phyloP scores from a whole-genome alignment of 2,113 vertebrate species.

The Alces alces region DNA sequence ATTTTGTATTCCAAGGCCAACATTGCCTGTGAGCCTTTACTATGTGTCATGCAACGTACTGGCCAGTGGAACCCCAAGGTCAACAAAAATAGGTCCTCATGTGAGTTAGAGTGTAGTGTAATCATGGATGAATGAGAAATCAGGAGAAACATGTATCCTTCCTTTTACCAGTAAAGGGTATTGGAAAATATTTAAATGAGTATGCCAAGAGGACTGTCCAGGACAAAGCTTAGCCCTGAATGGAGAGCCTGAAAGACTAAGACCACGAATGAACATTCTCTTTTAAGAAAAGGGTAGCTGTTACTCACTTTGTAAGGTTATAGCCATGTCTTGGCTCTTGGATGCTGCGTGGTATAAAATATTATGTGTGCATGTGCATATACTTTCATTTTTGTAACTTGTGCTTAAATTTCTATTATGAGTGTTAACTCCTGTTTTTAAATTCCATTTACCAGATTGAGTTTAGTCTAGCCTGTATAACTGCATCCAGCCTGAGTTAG shows the following conservation, averaged over 20 bases:
- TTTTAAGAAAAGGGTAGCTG: neutral
- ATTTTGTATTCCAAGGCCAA: neutral
- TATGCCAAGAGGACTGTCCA: neutral
- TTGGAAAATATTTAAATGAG: neutral
- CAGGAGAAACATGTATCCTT: neutral
- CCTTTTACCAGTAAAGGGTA: neutral
- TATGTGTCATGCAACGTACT: neutral
- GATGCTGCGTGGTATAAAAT: neutral
- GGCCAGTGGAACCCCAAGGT: neutral
- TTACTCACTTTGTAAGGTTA: neutral
- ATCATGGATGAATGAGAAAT: neutral
- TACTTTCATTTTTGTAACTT: neutral
- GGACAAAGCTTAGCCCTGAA: neutral
- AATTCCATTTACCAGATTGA: neutral
- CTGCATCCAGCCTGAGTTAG: neutral
- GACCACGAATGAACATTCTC: neutral
- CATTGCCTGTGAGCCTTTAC: neutral
- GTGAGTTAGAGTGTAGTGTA: neutral
- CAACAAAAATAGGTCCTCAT: neutral
- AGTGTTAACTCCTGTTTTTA: neutral
- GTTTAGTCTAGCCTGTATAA: neutral
- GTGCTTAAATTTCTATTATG: neutral
- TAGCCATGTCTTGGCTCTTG: neutral
- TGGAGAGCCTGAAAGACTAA: neutral
- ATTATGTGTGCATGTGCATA: neutral